Evolutionary conservation across 2,888 invertebrate species (phyloP).

Genomic region (Halictus quadricinctus): DNA sequence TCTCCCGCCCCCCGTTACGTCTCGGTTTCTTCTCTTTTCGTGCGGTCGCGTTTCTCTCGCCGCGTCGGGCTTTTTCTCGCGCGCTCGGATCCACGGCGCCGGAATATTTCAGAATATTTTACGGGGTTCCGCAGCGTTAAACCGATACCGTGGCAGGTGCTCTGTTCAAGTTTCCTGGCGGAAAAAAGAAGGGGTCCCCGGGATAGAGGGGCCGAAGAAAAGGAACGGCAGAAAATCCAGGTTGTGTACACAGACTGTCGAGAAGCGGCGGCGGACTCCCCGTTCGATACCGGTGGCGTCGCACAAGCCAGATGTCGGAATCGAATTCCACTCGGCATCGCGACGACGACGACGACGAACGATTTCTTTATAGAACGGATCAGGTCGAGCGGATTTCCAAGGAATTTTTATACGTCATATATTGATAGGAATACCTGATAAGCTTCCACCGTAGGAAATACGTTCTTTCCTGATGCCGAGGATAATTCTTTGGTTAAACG

Average conservation of each 20-base stretch:
- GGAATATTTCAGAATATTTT: conserved; percentile 76
- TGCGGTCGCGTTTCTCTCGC: conserved; percentile 4
- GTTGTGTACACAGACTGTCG: conserved; percentile 58
- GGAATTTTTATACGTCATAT: conserved; percentile 32
- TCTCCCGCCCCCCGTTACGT: not conserved
- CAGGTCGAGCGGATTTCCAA: conserved; percentile 45
- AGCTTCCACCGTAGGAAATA: not conserved
- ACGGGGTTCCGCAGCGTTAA: conserved; percentile 57
- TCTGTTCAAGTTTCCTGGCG: conserved; percentile 28
- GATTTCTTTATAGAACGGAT: conserved; percentile 60
- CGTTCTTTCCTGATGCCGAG: not conserved
- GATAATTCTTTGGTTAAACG: conserved; percentile 15
- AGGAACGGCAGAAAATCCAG: conserved; percentile 55
- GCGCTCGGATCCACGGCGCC: conserved; percentile 31
- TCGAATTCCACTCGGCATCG: conserved; percentile 55
- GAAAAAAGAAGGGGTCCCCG: conserved; percentile 1
- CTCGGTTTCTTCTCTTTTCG: conserved; percentile 13
- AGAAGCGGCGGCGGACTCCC: conserved; percentile 37
- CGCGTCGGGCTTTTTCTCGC: not conserved
- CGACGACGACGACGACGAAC: conserved; percentile 42
- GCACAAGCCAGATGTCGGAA: conserved; percentile 61
- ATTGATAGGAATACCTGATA: conserved; percentile 8
- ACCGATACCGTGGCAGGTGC: conserved; percentile 63
- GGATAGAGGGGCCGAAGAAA: conserved; percentile 13
- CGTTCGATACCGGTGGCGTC: conserved; percentile 47